Evolutionary conservation across 2,797 vertebrate species (phyloP), one percentile per base, ranked within the genome.

Genomic region (Tadarida brasiliensis): DNA sequence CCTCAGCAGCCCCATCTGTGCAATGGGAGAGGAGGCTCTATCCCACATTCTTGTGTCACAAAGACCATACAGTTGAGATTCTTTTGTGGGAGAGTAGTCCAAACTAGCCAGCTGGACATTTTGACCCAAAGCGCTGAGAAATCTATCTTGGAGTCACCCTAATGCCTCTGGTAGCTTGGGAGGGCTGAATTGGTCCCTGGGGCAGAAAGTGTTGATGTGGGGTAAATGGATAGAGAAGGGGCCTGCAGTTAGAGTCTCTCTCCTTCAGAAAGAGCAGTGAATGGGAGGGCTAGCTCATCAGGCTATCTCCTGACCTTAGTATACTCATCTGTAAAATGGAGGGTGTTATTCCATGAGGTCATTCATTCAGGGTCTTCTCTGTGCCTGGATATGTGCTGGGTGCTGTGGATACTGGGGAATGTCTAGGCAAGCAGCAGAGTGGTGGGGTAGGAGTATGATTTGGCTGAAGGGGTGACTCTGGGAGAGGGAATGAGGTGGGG

Each of bases 1-100:
- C 97, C 97, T 98, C 97, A 92, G 97, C 97, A 97, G 84, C 97
- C 96, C 97, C 97, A 97, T 98, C 97, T 98, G 97, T 97, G 97
- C 97, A 98, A 97, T 98, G 97, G 97, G 94, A 97, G 97, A 97
- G 88, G 85, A 95, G 74, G 39, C 94, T 94, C 26, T 91, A 35
- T 49, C 90, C 67, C 33, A 51, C 35, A 24, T 74, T 76, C n/a
- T 67, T 30, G 17, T 3, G 1, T 91, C 78, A 33, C 77, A 54
- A 22, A 90, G 33, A 68, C 49, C 28, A 1, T 56, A 26, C 14
- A 61, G 17, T 76, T 49, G 67, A 7, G 20, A 35, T 71, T 90
- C 67, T 94, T 87, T 77, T 49, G 19, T 11, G 20, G 86, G 80
- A 90, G 33, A 16, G 8, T 30, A 7, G 19, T 73, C 28, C 24